phyloP scores from a whole-genome alignment of 2,113 vertebrate genomes.

The Channa argus region DNA sequence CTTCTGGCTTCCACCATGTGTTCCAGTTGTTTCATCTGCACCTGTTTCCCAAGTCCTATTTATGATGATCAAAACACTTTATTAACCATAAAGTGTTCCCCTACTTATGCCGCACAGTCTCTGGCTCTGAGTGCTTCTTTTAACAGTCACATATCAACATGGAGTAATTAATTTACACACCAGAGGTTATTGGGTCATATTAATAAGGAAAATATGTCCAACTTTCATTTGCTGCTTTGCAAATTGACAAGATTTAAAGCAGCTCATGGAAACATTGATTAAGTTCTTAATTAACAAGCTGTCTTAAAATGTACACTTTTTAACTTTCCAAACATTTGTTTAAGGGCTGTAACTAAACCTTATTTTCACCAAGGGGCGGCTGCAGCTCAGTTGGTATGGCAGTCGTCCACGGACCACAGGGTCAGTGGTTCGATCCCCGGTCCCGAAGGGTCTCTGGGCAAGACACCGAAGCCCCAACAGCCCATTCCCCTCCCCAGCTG shows the following conservation, averaged over 20 bases:
- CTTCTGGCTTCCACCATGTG: slow-evolving; percentile 77
- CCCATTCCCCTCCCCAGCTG: too few species aligned
- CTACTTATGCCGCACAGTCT: slow-evolving; percentile 22
- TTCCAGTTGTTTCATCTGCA: slow-evolving; percentile 77
- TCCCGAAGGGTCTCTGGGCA: too few species aligned
- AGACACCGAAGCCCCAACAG: too few species aligned
- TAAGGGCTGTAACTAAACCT: too few species aligned
- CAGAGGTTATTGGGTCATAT: slow-evolving; percentile 25
- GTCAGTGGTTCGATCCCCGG: too few species aligned
- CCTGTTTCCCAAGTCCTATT: slow-evolving; percentile 68
- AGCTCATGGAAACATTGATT: background rate
- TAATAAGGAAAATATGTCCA: background rate
- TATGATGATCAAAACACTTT: slow-evolving; percentile 72
- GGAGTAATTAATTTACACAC: slow-evolving; percentile 24
- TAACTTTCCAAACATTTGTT: too few species aligned
- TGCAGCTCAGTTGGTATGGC: too few species aligned
- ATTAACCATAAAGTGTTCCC: slow-evolving; percentile 64
- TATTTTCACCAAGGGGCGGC: too few species aligned
- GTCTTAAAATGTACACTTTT: slow-evolving; percentile 1
- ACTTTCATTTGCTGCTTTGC: slow-evolving; percentile 12
- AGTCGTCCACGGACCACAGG: too few species aligned
- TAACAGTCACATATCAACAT: slow-evolving; percentile 9
- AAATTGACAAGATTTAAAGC: slow-evolving; percentile 10
- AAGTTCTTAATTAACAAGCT: background rate
- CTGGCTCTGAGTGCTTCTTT: slow-evolving; percentile 9